Percentiles rank a stretch among this genome's conserved stretches.
Evolutionary conservation across 2,797 vertebrate species (phyloP).

Genomic region (Paramormyrops hopkinsi): DNA sequence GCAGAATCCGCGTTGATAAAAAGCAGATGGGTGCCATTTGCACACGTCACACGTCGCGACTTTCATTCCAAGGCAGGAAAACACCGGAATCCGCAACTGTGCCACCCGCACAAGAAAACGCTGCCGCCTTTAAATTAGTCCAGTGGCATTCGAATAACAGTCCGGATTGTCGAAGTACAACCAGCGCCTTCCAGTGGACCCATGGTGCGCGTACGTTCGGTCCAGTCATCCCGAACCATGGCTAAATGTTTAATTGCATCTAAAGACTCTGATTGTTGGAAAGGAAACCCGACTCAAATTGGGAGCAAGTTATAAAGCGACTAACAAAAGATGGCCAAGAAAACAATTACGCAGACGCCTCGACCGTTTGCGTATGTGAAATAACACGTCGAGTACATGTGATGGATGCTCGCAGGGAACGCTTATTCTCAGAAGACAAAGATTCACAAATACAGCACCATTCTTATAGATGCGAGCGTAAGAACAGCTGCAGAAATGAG

Average conservation of each 20-base stretch:
- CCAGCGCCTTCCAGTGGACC: neutral
- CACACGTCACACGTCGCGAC: neutral
- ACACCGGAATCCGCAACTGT: neutral
- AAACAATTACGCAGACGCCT: neutral
- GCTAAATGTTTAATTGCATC: constrained; percentile 1
- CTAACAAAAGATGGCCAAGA: neutral
- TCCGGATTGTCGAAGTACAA: neutral
- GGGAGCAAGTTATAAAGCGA: neutral
- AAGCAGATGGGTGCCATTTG: neutral
- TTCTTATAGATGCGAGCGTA: neutral
- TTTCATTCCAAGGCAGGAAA: neutral
- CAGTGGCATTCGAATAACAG: neutral
- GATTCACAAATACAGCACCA: neutral
- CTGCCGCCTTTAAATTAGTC: neutral
- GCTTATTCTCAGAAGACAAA: neutral
- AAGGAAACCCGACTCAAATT: neutral
- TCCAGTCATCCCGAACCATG: neutral
- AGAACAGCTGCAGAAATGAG: neutral
- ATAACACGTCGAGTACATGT: neutral
- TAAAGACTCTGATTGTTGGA: neutral
- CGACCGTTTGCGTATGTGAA: neutral
- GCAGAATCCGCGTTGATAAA: neutral
- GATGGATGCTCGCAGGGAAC: neutral
- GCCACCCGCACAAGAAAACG: neutral
- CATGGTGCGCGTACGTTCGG: neutral